Conservation (phyloP, 2,113 vertebrate species). For the Tetraodon nigroviridis region DNA sequence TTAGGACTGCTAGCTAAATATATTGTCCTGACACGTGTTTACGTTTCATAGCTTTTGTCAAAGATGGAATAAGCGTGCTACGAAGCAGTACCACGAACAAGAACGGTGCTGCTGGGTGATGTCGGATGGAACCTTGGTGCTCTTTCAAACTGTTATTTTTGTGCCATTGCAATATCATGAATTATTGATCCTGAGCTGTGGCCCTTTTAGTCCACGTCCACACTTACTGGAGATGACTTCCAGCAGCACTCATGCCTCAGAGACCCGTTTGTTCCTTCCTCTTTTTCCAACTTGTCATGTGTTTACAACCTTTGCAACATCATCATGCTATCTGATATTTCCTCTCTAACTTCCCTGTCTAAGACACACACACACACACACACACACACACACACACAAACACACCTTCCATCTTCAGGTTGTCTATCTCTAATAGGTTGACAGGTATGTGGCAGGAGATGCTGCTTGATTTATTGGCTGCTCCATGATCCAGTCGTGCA, state of each 20-base stretch:
- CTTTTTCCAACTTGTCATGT: conserved; percentile 24
- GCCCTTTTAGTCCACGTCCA: conserved; percentile 55
- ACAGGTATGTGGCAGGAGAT: conserved; percentile 64
- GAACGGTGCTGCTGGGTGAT: conserved; percentile 26
- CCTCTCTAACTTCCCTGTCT: conserved; percentile 34
- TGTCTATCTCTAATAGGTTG: conserved; percentile 65
- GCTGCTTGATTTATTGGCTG: conserved; percentile 70
- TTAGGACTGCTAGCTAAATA: too few relatives aligned
- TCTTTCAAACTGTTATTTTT: conserved; percentile 50
- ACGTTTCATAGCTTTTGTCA: too few relatives aligned
- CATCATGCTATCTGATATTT: conserved; percentile 34
- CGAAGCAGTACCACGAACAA: conserved; percentile 26
- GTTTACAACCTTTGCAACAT: conserved; percentile 29
- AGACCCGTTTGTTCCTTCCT: conserved; percentile 3
- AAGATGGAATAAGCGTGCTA: too few relatives aligned
- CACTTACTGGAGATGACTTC: conserved; percentile 36
- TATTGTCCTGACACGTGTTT: too few relatives aligned
- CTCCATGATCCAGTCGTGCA: conserved; percentile 59
- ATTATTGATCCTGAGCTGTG: conserved; percentile 63
- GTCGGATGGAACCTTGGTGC: conserved; percentile 16
- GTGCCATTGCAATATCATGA: conserved; percentile 62
- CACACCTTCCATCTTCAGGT: conserved; percentile 52
- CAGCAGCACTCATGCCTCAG: conserved; percentile 38
- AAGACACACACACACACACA: conserved; percentile 37
- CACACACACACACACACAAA: conserved; percentile 34